Conservation (phyloP, 2,113 vertebrate species). For the Rynchops niger region DNA sequence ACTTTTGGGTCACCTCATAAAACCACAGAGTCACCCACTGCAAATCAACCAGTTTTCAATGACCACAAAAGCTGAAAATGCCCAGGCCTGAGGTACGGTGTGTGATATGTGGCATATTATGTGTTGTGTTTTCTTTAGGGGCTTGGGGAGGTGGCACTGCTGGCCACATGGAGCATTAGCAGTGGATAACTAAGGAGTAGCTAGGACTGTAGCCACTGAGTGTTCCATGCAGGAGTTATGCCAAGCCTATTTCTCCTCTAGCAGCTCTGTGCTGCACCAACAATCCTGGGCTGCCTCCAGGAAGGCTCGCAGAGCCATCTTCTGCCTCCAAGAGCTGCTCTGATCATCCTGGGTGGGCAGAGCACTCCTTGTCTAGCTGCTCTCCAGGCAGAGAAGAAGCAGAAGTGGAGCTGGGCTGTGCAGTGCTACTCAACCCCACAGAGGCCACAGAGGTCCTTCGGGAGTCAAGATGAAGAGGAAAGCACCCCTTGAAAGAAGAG, state of each 20-base stretch:
- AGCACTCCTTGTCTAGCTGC: neutral
- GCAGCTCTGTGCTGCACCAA: neutral
- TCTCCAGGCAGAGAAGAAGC: neutral
- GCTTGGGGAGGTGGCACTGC: neutral
- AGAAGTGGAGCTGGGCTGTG: neutral
- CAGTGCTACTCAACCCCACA: neutral
- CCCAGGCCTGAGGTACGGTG: neutral
- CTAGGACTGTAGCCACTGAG: neutral
- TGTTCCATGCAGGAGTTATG: neutral
- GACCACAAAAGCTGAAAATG: neutral
- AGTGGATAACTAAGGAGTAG: neutral
- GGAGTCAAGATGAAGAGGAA: neutral
- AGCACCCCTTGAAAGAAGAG: neutral
- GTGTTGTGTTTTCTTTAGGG: neutral
- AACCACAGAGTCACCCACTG: neutral
- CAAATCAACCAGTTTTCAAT: neutral
- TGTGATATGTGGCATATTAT: neutral
- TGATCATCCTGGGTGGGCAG: neutral
- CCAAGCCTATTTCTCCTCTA: neutral
- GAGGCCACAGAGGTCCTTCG: neutral
- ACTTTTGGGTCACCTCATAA: neutral
- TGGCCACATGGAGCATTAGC: neutral
- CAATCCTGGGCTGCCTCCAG: neutral
- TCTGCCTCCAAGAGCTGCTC: neutral
- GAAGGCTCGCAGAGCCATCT: neutral